Conservation (phyloP, 1,140 invertebrate species). For the Drosophila dunni region DNA sequence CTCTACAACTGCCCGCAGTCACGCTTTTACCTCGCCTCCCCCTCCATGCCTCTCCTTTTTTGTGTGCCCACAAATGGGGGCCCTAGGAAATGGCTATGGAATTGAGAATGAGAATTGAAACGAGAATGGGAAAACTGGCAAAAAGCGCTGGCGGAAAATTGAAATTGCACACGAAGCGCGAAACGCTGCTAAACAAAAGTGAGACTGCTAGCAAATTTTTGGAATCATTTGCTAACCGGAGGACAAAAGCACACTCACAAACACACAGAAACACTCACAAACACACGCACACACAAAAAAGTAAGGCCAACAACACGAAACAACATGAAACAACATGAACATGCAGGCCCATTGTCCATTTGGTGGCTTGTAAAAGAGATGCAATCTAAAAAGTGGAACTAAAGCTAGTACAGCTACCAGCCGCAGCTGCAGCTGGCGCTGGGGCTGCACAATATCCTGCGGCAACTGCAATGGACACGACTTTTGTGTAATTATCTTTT, state of each 20-base stretch:
- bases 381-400: slow-evolving; percentile 42
- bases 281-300: slow-evolving; percentile 29
- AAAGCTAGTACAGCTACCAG: background rate
- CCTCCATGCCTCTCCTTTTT: background rate
- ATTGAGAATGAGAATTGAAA: slow-evolving; percentile 21
- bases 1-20: slow-evolving; percentile 41
- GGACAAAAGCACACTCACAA: slow-evolving; percentile 36
- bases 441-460: slow-evolving; percentile 29
- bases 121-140: slow-evolving; percentile 24
- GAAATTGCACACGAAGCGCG: slow-evolving; percentile 61
- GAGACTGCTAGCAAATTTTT: slow-evolving; percentile 37
- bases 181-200: slow-evolving; percentile 45
- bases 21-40: background rate
- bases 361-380: slow-evolving; percentile 26
- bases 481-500: slow-evolving; percentile 62
- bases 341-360: slow-evolving; percentile 70
- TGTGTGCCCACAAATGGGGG: slow-evolving; percentile 34
- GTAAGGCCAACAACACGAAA: slow-evolving; percentile 8
- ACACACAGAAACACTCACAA: slow-evolving; percentile 31
- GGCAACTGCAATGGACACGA: slow-evolving; percentile 27
- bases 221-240: slow-evolving; percentile 46
- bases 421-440: slow-evolving; percentile 18
- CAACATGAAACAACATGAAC: slow-evolving; percentile 24
- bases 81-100: slow-evolving; percentile 43
- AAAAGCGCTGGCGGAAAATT: slow-evolving; percentile 80